Percentiles rank a stretch among this genome's conserved stretches.
Evolutionary conservation across 2,888 invertebrate species (phyloP).

Genomic region (Bellardia bayeri): DNA sequence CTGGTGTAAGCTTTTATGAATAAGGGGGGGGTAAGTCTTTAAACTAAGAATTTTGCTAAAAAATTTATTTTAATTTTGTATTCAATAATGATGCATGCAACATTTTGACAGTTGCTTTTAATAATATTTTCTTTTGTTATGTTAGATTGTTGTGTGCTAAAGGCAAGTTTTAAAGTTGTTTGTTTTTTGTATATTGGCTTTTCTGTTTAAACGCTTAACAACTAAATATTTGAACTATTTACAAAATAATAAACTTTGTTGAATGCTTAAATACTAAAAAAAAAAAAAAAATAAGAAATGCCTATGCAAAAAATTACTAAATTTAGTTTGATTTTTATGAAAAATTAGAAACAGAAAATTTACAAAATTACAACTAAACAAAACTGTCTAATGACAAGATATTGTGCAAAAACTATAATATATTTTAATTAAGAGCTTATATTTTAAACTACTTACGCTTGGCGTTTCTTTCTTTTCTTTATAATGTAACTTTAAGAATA

Average conservation of each 20-base stretch:
- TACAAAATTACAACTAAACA: constrained; percentile 70
- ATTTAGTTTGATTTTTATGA: constrained; percentile 15
- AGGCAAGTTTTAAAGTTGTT: constrained; percentile 43
- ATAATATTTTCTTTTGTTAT: constrained; percentile 36
- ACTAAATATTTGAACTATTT: constrained; percentile 67
- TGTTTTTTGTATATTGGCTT: constrained; percentile 10
- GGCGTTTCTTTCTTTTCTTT: constrained; percentile 52
- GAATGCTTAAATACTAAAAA: neutral
- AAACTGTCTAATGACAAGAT: constrained; percentile 76
- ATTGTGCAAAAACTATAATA: constrained; percentile 69
- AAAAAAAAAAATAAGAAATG: neutral
- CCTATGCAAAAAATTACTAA: constrained; percentile 28
- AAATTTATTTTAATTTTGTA: too few species aligned
- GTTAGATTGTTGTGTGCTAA: neutral
- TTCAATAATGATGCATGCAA: too few species aligned
- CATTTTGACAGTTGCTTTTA: neutral
- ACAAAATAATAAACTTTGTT: constrained; percentile 52
- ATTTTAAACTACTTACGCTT: constrained; percentile 67
- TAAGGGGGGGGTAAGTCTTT: too few species aligned
- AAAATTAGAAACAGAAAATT: constrained; percentile 41
- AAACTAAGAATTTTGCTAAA: too few species aligned
- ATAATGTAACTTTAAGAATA: constrained; percentile 43
- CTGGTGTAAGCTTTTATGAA: too few species aligned
- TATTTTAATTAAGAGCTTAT: constrained; percentile 32
- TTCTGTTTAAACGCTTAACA: constrained; percentile 40